phyloP scores from a whole-genome alignment of 1,140 invertebrate genomes.

The Calosoma granatense region DNA sequence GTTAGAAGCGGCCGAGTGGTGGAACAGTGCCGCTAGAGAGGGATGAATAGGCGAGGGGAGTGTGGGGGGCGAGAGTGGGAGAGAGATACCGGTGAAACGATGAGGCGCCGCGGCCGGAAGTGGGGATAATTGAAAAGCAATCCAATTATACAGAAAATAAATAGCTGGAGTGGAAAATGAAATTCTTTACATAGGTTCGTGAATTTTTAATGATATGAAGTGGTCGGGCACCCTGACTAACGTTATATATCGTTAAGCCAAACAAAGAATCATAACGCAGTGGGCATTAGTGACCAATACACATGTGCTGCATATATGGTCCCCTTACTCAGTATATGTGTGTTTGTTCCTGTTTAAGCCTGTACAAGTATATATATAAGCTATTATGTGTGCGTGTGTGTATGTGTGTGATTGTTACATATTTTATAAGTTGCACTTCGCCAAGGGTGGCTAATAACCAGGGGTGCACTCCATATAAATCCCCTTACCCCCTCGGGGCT shows the following conservation, averaged over 20 bases:
- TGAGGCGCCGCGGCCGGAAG: background rate
- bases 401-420: constrained; percentile 1
- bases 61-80: no score
- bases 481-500: background rate
- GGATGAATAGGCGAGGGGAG: no score
- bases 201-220: constrained; percentile 7
- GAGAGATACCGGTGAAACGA: no score
- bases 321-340: background rate
- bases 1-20: no score
- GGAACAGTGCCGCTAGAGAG: no score
- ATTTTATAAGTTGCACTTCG: constrained; percentile 3
- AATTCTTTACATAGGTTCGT: constrained; percentile 7
- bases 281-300: background rate
- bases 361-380: background rate
- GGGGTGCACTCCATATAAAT: background rate
- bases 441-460: background rate
- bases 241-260: no score
- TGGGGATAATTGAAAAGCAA: constrained; percentile 10
- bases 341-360: background rate
- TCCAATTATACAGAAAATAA: constrained; percentile 12
- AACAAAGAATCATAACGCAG: background rate
- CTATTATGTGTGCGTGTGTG: background rate
- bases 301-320: no score
- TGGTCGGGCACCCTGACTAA: no score
- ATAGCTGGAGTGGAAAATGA: constrained; percentile 10